Percentiles rank a stretch among this genome's conserved stretches.
phyloP scores from a whole-genome alignment of 1,140 invertebrate genomes.

The Heliothis subflexa region DNA sequence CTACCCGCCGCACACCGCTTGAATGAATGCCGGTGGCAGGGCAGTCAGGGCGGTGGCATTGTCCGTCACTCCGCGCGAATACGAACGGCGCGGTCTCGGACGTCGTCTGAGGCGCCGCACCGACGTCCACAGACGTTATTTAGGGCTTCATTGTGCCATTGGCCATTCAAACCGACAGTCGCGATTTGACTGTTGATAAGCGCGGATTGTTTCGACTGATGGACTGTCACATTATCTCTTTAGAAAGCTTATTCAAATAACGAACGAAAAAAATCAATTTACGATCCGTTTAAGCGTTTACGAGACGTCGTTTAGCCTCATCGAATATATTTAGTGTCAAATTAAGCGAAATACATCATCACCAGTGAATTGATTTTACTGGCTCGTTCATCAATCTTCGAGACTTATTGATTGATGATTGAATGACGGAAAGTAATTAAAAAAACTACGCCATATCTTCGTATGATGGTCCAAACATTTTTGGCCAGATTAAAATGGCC shows the following conservation, averaged over 20 bases:
- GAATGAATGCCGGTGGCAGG: constrained; percentile 61
- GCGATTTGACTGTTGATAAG: constrained; percentile 76
- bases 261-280: constrained; percentile 51
- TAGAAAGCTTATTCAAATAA: constrained; percentile 64
- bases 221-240: constrained; percentile 71
- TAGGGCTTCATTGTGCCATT: constrained; percentile 82
- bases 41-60: constrained; percentile 72
- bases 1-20: constrained; percentile 50
- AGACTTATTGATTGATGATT: constrained; percentile 84
- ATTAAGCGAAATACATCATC: constrained; percentile 80
- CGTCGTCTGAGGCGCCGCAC: constrained; percentile 76
- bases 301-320: constrained; percentile 59
- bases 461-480: constrained; percentile 49
- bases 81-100: constrained; percentile 57
- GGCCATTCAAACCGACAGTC: constrained; percentile 66
- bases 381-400: constrained; percentile 78
- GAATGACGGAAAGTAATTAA: constrained; percentile 81
- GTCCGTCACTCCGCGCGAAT: constrained; percentile 72
- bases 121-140: constrained; percentile 77
- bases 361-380: constrained; percentile 77
- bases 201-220: constrained; percentile 71
- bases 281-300: constrained; percentile 46
- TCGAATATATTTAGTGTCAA: constrained; percentile 77
- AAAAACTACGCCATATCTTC: constrained; percentile 63
- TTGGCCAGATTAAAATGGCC: constrained; percentile 47